These are phyloP conservation scores for Trachelus troglodyta DNA, from an alignment of 2,888 invertebrate species.

Conservation along the genomic window DNA sequence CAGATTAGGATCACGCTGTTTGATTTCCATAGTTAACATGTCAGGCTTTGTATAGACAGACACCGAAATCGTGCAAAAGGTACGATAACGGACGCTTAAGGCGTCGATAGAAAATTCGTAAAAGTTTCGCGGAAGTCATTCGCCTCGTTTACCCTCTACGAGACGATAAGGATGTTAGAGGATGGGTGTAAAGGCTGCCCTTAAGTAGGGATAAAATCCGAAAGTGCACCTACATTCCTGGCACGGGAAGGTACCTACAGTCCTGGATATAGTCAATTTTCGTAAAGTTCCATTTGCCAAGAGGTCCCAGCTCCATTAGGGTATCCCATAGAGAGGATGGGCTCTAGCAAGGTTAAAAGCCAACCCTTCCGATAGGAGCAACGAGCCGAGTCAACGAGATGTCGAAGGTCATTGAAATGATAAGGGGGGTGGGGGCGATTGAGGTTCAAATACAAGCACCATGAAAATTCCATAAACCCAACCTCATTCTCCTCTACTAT, in stretches of 20 bases:
- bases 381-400: background rate
- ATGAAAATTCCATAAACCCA: background rate
- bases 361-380: background rate
- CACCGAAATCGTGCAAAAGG: background rate
- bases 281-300: background rate
- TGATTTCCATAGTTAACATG: background rate
- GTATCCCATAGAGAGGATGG: background rate
- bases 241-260: background rate
- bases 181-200: background rate
- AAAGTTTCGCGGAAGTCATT: background rate
- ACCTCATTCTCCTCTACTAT: background rate
- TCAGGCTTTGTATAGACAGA: background rate
- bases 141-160: background rate
- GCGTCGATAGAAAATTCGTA: background rate
- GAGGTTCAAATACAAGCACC: background rate
- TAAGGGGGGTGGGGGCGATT: background rate
- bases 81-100: background rate
- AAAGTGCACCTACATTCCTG: background rate
- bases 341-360: background rate
- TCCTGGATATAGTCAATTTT: background rate
- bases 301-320: background rate
- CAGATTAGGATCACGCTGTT: background rate
- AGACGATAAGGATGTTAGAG: background rate
- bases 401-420: conserved; percentile 16
- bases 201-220: background rate